Base-by-base conservation (phyloP, 2,888 invertebrate species). In the Melanostoma mellinum region DNA sequence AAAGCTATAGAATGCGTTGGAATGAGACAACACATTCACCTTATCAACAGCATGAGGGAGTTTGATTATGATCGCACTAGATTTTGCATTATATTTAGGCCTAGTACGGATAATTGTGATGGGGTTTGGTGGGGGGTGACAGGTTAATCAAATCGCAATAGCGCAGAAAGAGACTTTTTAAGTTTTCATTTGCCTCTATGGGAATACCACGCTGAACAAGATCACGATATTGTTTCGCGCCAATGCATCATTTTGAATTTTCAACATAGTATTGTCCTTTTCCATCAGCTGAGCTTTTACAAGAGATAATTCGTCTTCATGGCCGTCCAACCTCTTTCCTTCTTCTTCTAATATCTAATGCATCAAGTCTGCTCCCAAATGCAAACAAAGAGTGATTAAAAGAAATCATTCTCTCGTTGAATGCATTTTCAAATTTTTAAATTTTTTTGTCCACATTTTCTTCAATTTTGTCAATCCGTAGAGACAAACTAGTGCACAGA, bases 371-470 rank as follows among this genome's bases (percentile, higher is more conserved):
- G 3, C 8, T 3, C 1, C 20, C 55, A 6, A 55, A 20, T 4
- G 10, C 36, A 55, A 55, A n/a, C n/a, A n/a, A n/a, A n/a, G 55
- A 55, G 55, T 55, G 20, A 6, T 55, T 55, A 20, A 38, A 20
- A 20, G 38, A 55, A 8, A 6, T 50, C 2, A 50, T 3, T 50
- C 50, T 50, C 3, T 50, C 32, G 9, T 32, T 32, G 9, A 50
- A 50, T 30, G n/a, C 32, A 4, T 32, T 30, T 32, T 50, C 50
- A 6, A 50, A 0, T 32, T 6, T 32, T 32, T 50, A 32, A 6
- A 50, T 2, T 50, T 35, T 33, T 4, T 3, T 2, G 6, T 53
- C 53, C n/a, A 53, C 35, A 35, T 53, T 36, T 36, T 9, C 4
- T 36, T 53, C 53, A n/a, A 53, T 53, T n/a, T 53, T 53, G 6